A percentile compares a stretch with the other conserved stretches of the same genome.
phyloP scores from a whole-genome alignment of 1,140 invertebrate species.

The Papilio helenus region DNA sequence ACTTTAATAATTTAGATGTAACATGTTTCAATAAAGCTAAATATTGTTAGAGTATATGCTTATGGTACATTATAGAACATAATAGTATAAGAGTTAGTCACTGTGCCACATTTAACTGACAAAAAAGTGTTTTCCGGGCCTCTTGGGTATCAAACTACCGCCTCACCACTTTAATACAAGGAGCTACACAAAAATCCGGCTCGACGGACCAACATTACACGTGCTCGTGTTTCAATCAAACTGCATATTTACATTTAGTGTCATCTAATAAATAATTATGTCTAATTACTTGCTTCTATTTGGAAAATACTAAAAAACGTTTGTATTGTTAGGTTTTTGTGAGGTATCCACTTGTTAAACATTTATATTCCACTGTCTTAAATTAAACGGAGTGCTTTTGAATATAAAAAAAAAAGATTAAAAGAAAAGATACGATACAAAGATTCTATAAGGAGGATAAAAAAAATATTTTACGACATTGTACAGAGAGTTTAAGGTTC shows the following conservation, averaged over 20 bases:
- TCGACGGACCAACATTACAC: background rate
- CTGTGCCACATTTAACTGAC: background rate
- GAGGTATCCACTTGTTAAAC: background rate
- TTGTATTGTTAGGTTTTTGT: background rate
- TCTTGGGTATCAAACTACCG: background rate
- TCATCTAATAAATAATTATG: background rate
- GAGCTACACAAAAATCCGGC: background rate
- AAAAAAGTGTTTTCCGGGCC: background rate
- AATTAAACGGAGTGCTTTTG: background rate
- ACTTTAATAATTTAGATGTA: background rate
- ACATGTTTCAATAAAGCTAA: background rate
- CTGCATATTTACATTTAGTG: background rate
- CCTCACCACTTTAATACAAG: background rate
- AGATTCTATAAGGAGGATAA: conserved; percentile 28
- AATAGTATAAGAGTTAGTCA: background rate
- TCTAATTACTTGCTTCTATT: background rate
- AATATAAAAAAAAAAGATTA: background rate
- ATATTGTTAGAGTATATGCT: background rate
- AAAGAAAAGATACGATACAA: conserved; percentile 16
- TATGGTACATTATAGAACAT: background rate
- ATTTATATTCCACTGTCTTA: background rate
- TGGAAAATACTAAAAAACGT: background rate
- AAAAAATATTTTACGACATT: conserved; percentile 57
- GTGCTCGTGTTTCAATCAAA: background rate
- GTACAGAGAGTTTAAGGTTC: conserved; percentile 77